phyloP scores from a whole-genome alignment of 2,888 invertebrate species.

The Lasioglossum morio region DNA sequence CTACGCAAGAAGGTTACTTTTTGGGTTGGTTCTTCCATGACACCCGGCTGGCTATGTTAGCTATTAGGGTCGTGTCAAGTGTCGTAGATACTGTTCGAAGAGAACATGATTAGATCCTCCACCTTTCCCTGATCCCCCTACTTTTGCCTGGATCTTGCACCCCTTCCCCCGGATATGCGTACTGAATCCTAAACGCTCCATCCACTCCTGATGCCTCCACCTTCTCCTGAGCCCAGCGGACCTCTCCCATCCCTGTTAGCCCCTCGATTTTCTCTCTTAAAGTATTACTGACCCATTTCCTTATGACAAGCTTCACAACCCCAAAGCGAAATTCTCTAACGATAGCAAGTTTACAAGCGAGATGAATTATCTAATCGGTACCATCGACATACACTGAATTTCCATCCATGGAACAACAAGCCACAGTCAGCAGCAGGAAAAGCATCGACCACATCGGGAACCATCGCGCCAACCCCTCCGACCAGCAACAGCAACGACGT shows the following conservation, averaged over 20 bases:
- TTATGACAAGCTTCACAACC: background rate
- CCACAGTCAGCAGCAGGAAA: constrained; percentile 11
- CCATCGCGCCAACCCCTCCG: constrained; percentile 33
- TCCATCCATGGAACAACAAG: constrained; percentile 14
- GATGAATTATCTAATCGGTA: background rate
- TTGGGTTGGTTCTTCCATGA: background rate
- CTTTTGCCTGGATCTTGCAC: background rate
- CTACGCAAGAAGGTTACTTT: background rate
- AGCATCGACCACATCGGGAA: constrained; percentile 27
- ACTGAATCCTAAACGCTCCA: background rate
- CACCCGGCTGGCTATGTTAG: too few relatives aligned
- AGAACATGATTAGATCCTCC: background rate
- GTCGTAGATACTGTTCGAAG: background rate
- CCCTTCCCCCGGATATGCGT: too few relatives aligned
- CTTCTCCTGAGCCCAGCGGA: too few relatives aligned
- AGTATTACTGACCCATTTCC: too few relatives aligned
- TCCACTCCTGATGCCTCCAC: too few relatives aligned
- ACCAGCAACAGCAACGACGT: constrained; percentile 54
- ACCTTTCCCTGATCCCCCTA: background rate
- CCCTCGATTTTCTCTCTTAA: background rate
- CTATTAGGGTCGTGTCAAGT: background rate
- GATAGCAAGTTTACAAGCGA: background rate
- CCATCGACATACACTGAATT: background rate
- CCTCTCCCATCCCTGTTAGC: background rate
- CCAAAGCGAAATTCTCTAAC: background rate